Percentiles rank a stretch among this genome's conserved stretches.
Evolutionary conservation across 1,140 invertebrate species (phyloP).

Genomic region (Tigriopus japonicus): DNA sequence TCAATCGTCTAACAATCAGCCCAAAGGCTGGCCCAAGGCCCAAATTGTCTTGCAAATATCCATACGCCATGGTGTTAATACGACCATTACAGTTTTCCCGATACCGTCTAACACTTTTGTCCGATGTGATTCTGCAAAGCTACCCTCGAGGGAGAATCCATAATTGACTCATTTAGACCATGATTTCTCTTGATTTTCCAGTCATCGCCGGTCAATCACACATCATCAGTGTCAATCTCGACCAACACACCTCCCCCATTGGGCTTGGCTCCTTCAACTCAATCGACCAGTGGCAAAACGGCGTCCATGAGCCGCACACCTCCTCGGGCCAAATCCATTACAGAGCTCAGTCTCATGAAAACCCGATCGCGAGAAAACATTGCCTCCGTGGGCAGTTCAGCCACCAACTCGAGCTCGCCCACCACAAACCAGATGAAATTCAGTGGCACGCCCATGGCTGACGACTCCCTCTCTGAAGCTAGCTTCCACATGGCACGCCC

Average conservation of each 20-base stretch:
- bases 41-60: too few relatives aligned
- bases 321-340: neutral
- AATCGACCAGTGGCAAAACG: too few relatives aligned
- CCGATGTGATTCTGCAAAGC: too few relatives aligned
- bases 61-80: too few relatives aligned
- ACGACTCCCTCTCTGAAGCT: too few relatives aligned
- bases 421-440: constrained; percentile 26
- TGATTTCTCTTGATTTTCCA: neutral
- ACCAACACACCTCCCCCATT: neutral
- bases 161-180: neutral
- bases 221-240: neutral
- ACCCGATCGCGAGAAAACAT: constrained; percentile 9
- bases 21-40: too few relatives aligned
- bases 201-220: constrained; percentile 5
- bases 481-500: constrained; percentile 40
- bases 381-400: neutral
- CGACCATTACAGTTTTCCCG: too few relatives aligned
- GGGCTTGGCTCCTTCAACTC: neutral
- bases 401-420: neutral
- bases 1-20: too few relatives aligned
- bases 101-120: too few relatives aligned
- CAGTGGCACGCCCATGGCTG: too few relatives aligned
- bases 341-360: neutral
- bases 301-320: neutral
- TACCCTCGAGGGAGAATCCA: too few relatives aligned